Evolutionary conservation across 1,140 invertebrate genomes (phyloP).

Genomic region (Rhyzopertha dominica): DNA sequence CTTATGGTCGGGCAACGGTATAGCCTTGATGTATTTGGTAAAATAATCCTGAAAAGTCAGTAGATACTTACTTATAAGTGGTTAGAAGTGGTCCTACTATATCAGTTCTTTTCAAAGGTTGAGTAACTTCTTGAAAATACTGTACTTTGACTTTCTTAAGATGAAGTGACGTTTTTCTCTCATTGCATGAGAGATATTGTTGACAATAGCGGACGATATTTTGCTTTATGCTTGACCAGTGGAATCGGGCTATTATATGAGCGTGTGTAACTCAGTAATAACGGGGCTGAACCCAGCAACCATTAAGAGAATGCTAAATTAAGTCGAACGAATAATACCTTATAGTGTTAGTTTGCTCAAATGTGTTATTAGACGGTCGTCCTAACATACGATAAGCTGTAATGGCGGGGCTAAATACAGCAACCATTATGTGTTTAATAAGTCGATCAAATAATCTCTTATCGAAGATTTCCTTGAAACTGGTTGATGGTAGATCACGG

Average conservation of each 20-base stretch:
- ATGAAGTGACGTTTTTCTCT: not conserved
- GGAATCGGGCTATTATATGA: conserved; percentile 1
- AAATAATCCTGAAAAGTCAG: conserved; percentile 11
- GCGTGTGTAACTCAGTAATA: not conserved
- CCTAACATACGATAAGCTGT: too few relatives aligned
- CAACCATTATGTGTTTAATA: too few relatives aligned
- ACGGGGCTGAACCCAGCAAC: too few relatives aligned
- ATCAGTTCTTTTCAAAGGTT: conserved; percentile 6
- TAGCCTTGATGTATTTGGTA: conserved; percentile 17
- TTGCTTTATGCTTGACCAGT: conserved; percentile 4
- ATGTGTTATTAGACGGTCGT: too few relatives aligned
- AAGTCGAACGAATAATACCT: too few relatives aligned
- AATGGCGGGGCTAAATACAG: too few relatives aligned
- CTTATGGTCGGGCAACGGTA: conserved; percentile 23
- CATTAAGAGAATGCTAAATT: too few relatives aligned
- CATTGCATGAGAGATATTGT: conserved; percentile 5
- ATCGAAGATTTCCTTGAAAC: conserved; percentile 1
- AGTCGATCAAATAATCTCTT: too few relatives aligned
- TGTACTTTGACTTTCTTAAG: not conserved
- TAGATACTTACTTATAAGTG: conserved; percentile 6
- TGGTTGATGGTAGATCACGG: too few relatives aligned
- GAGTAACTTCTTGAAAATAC: not conserved
- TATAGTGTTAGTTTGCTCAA: too few relatives aligned
- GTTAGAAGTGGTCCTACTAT: conserved; percentile 9
- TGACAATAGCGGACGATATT: conserved; percentile 12